Base-by-base conservation (phyloP, 2,888 invertebrate species). In the Calliphora vomitoria region DNA sequence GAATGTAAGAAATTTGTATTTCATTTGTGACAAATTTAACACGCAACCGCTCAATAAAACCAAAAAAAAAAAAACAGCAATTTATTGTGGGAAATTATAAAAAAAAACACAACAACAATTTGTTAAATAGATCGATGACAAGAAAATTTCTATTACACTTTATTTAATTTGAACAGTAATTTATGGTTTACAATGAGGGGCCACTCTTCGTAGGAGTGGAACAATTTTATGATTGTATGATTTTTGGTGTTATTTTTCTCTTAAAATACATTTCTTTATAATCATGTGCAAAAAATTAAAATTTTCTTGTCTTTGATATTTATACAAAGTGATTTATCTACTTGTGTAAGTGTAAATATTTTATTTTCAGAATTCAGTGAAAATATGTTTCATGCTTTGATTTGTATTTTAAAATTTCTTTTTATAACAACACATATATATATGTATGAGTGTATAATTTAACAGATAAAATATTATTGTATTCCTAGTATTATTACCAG, bases 91-190 rank as follows among this genome's bases (percentile, higher is more conserved):
- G 1, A 50, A 50, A 50, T n/a, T 50, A 44, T 10, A 44, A 11
- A 10, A 44, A 10, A 0, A 50, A n/a, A n/a, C 5, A n/a, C 5
- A n/a, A 1, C 50, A n/a, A 50, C n/a, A 50, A n/a, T n/a, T 50
- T 50, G 50, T 15, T 50, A 50, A 50, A 50, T n/a, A 50, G n/a
- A 50, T 50, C 50, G n/a, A 50, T 50, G 50, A 50, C n/a, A 50
- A 4, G 6, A 50, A 50, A 50, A 50, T 50, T 44, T 11, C 5
- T 50, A 4, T 50, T 6, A 6, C n/a, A n/a, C n/a, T 50, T 15
- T 6, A 50, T 50, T 50, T 50, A 15, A 50, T 6, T 15, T 50
- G 50, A 50, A 50, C 4, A n/a, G 50, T 50, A 50, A 50, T 50
- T n/a, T n/a, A n/a, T 50, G 15, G 4, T 5, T 6, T n/a, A 50